A percentile compares a stretch with the other conserved stretches of the same genome.
These are phyloP conservation scores for Crotalus adamanteus DNA, from an alignment of 2,797 vertebrate species.

Conservation along the genomic window DNA sequence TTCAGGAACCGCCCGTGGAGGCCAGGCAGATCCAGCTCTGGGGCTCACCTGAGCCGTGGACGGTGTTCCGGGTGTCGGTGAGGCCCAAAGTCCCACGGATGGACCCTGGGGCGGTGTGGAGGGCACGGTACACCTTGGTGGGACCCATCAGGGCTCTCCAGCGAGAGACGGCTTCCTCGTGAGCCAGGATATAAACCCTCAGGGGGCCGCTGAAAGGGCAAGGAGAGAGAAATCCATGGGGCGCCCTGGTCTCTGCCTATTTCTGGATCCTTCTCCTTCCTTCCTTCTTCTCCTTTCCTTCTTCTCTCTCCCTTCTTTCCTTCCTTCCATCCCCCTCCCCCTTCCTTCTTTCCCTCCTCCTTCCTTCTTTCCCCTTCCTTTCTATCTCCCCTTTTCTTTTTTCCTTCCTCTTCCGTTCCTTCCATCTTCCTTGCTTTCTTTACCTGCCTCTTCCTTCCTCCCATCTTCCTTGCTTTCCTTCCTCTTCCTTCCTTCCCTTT, in stretches of 20 bases:
- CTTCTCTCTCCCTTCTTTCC: neutral
- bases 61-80: constrained; percentile 93
- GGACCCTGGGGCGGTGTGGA: constrained; percentile 75
- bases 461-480: too few relatives aligned
- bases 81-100: constrained; percentile 88
- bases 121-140: constrained; percentile 90
- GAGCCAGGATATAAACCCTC: constrained; percentile 89
- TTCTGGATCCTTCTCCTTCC: neutral
- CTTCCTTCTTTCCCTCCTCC: too few relatives aligned
- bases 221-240: neutral
- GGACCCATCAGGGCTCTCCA: constrained; percentile 96
- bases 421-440: neutral
- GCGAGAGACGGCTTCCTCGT: constrained; percentile 81
- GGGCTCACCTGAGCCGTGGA: constrained; percentile 88
- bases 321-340: too few relatives aligned
- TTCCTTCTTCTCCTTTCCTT: neutral
- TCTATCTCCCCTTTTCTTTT: too few relatives aligned
- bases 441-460: too few relatives aligned
- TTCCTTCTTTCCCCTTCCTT: too few relatives aligned
- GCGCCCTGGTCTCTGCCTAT: rapidly evolving
- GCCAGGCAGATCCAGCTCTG: rapidly evolving
- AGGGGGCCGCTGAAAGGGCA: constrained; percentile 82
- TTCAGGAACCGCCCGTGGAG: neutral
- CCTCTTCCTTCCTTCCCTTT: too few relatives aligned
- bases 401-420: too few relatives aligned